Percentiles rank a stretch among this genome's conserved stretches.
Evolutionary conservation across 2,797 vertebrate species (phyloP).

Genomic region (Psittacula echo): DNA sequence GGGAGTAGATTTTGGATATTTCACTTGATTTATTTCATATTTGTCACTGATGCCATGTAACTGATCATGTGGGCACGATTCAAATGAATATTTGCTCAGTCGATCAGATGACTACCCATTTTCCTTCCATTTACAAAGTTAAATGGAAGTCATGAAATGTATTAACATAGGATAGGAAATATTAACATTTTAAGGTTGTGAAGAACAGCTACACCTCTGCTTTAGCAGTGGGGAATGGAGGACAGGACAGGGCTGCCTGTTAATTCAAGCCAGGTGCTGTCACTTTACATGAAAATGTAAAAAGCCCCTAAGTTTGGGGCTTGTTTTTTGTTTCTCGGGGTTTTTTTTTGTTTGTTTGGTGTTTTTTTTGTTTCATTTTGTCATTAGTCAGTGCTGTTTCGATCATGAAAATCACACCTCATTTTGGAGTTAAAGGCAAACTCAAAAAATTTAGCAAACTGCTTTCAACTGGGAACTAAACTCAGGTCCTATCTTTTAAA

Average conservation of each 20-base stretch:
- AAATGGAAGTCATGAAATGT: neutral
- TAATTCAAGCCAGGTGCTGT: neutral
- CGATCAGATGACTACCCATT: neutral
- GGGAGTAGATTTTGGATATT: neutral
- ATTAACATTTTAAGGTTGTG: neutral
- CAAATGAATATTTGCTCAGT: neutral
- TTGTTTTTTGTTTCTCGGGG: too few species aligned
- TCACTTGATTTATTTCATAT: neutral
- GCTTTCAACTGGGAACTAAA: neutral
- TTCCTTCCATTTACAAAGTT: neutral
- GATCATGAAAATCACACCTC: neutral
- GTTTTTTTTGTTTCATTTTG: neutral
- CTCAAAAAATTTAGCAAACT: neutral
- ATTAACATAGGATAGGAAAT: neutral
- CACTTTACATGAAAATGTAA: neutral
- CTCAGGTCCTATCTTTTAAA: neutral
- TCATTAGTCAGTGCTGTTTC: accelerated
- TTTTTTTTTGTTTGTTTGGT: neutral
- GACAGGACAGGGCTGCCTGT: neutral
- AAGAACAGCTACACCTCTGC: neutral
- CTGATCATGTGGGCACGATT: neutral
- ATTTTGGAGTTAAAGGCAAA: neutral
- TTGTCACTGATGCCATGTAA: neutral
- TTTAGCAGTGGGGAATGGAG: neutral
- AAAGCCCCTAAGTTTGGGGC: neutral